Evolutionary conservation across 2,797 vertebrate species (phyloP), one percentile per base, ranked within the genome.

Genomic region (Melanotaenia parkinsoni): DNA sequence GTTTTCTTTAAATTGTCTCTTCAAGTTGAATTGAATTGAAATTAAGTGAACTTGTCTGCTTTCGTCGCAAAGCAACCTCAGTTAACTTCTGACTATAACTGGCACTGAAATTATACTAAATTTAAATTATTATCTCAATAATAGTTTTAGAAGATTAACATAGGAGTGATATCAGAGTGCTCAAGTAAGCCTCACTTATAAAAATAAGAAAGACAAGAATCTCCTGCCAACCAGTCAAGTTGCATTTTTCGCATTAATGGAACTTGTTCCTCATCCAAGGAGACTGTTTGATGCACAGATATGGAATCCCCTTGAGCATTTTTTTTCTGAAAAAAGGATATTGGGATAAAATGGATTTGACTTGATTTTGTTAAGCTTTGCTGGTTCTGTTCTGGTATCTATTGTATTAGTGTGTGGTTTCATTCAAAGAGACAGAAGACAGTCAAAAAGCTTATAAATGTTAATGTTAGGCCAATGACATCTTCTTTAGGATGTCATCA

Each of bases 271-370:
- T 28, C 24, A 32, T 58, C 53, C 53, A 43, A 43, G 10, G 43
- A 37, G 60, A 32, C 18, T 58, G 32, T 28, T 69, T 50, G 57
- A 33, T 68, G 57, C 47, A 35, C 32, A 35, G 40, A 45, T 68
- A 59, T 59, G 58, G n/a, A 69, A 59, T 12, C 35, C 30, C 45
- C 32, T 58, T 50, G 24, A 50, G 45, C 47, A 9, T 51, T 28
- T 51, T 22, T 51, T 69, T 20, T 35, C 14, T 59, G 37, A n/a
- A 40, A 67, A 33, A n/a, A 32, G 18, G 13, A 58, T 26, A 13
- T 16, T 37, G 24, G 5, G 16, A 16, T 60, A 14, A 40, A 60
- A 60, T 20, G 16, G 30, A 32, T 20, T 45, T 18, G 18, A 59
- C 8, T 24, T 40, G 6, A 38, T n/a, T 26, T 26, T 60, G 37